Percentiles rank a stretch among this genome's conserved stretches.
These are phyloP conservation scores for Agrypnus murinus DNA, from an alignment of 2,888 invertebrate genomes.

Conservation along the genomic window DNA sequence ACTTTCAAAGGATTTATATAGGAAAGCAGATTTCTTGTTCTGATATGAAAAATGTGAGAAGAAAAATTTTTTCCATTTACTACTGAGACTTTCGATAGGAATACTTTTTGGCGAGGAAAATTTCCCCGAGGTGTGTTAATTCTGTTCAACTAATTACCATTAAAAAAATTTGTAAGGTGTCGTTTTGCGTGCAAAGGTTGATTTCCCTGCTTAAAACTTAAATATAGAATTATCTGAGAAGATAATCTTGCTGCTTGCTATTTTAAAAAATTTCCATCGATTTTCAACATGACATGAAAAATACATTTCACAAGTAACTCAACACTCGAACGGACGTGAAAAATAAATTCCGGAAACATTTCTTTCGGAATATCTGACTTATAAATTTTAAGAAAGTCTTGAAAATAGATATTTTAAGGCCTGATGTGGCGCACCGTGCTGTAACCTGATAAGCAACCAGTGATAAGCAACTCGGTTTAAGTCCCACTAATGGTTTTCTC, in stretches of 20 bases:
- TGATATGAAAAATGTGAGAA: slow-evolving; percentile 48
- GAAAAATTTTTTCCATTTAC: slow-evolving; percentile 15
- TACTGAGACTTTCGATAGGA: not conserved
- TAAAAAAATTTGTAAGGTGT: slow-evolving; percentile 24
- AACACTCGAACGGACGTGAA: not conserved
- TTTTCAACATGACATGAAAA: slow-evolving; percentile 11
- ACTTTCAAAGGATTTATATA: slow-evolving; percentile 48
- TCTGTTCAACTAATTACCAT: not conserved
- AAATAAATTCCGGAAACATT: slow-evolving; percentile 13
- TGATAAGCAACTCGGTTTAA: slow-evolving; percentile 44
- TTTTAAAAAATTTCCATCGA: slow-evolving; percentile 22
- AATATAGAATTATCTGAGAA: slow-evolving; percentile 1
- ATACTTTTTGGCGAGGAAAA: not conserved
- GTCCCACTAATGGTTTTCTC: slow-evolving; percentile 52
- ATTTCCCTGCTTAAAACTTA: not conserved
- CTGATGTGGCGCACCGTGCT: slow-evolving; percentile 21
- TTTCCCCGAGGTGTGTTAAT: not conserved
- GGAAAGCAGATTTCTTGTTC: slow-evolving; percentile 47
- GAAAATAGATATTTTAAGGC: slow-evolving; percentile 17
- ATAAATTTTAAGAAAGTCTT: slow-evolving; percentile 13
- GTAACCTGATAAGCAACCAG: slow-evolving; percentile 51
- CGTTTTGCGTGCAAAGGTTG: not conserved
- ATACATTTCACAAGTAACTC: slow-evolving; percentile 2
- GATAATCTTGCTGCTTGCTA: slow-evolving; percentile 5
- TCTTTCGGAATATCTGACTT: slow-evolving; percentile 1